These are phyloP conservation scores for Cyanoderma ruficeps DNA, from an alignment of 2,113 vertebrate genomes.

Conservation along the genomic window DNA sequence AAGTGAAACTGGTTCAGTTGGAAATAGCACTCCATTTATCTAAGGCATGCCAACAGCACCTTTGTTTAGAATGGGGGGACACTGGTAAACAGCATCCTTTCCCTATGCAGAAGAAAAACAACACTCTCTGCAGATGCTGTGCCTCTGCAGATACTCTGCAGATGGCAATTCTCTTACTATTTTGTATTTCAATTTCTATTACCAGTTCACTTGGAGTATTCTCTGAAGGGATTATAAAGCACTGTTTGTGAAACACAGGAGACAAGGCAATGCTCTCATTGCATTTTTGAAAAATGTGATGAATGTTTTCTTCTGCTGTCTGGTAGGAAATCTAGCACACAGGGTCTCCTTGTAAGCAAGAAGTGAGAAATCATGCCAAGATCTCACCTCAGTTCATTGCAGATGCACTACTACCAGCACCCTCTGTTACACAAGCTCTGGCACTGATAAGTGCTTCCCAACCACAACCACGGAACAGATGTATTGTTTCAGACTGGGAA, in stretches of 20 bases:
- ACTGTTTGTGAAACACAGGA: background rate
- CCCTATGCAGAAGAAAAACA: background rate
- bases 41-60: background rate
- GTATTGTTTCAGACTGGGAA: background rate
- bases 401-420: background rate
- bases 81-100: background rate
- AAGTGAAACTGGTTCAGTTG: background rate
- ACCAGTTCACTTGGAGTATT: background rate
- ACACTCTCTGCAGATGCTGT: background rate
- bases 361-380: background rate
- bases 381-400: background rate
- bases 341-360: background rate
- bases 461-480: background rate
- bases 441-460: background rate
- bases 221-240: constrained; percentile 18
- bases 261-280: background rate
- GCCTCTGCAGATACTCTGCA: background rate
- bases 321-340: background rate
- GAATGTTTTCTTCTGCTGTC: background rate
- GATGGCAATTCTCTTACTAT: background rate
- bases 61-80: background rate
- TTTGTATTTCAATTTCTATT: background rate
- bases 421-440: background rate
- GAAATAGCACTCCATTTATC: background rate
- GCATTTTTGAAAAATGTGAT: background rate